Base-by-base conservation (phyloP, 2,113 vertebrate species). In the Callipepla californica region DNA sequence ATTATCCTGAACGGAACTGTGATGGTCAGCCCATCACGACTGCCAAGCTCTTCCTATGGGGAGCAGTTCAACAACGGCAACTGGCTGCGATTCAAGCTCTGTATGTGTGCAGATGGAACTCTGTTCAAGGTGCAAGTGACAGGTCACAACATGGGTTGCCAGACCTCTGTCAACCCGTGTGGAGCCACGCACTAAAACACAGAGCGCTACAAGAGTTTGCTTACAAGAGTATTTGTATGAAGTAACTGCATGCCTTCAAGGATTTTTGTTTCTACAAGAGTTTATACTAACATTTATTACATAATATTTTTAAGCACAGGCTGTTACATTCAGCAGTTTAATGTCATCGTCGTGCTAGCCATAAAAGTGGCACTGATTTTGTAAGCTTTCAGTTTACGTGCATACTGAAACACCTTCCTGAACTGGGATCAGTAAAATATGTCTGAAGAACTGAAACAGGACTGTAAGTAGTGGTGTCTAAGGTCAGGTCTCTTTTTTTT, bases 1-100 rank as follows among this genome's bases (percentile, higher is more conserved):
- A 99, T 99, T 26, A 95, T 99, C 92, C 98, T 99, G 30, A 99
- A 99, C 0, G 99, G 99, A 17, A 99, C 98, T 0, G 99, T 99
- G 96, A 98, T 98, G 98, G 98, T 99, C 85, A 99, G 97, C 88
- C 93, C 98, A 0, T 95, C 98, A 0, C 98, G 98, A 48, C 98
- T 99, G 87, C 99, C 99, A 1, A 98, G 97, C 30, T 98, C 98
- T 7, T 96, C 97, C 4, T 75, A 97, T 0, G 98, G 97, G 38
- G 98, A 99, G 6, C 96, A 98, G 73, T 97, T 98, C 11, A 98
- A 95, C 6, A 97, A 98, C 0, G 97, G 98, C 6, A 98, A 98
- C 48, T 97, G 98, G 97, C 98, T 99, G 92, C 98, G 99, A 42
- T 99, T 99, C 97, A 99, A 99, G 97, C 98, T 99, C 12, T 99